Evolutionary conservation across 2,797 vertebrate species (phyloP), one percentile per base, ranked within the genome.

Genomic region (Adelosebastes latens): DNA sequence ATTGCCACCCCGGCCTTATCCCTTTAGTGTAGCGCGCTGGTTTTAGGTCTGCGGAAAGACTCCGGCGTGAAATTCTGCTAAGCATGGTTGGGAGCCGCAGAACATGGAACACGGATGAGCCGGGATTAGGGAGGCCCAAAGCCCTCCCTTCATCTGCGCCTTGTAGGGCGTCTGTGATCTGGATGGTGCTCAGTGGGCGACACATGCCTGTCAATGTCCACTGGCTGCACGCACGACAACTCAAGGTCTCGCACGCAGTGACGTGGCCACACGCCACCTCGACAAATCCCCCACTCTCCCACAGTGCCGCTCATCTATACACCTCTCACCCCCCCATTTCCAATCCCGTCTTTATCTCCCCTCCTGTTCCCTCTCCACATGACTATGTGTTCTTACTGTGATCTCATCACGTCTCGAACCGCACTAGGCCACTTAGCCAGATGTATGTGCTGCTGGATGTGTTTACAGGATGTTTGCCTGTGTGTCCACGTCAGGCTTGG

Each of bases 61-160:
- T 91, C 75, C 67, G 64, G 86, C 92, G 89, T 96, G 95, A 96
- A 95, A 96, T 95, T 93, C 92, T 84, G 91, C 95, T 94, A 93
- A 94, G 94, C 92, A 76, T 92, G 89, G 94, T 91, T 52, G 90
- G 87, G 93, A 93, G 92, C 91, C 67, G 75, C 85, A 83, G 90
- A 92, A 94, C 94, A 94, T 92, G 90, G 92, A 95, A 93, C 91
- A 92, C 63, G 94, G 95, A 94, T 95, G 94, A 95, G 93, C 94
- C 39, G 85, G 94, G 96, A 96, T 96, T 96, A 95, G 90, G 89
- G 90, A 92, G 89, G 90, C 91, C 93, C 90, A 88, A 84, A 94
- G 91, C 92, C 87, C 85, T 90, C 81, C 92, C 90, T 94, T 92
- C 92, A 91, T 93, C 90, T 89, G 36, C 16, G 76, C 91, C 91